These are phyloP conservation scores for Synanthedon andrenaeformis DNA, from an alignment of 2,888 invertebrate genomes.

Conservation along the genomic window DNA sequence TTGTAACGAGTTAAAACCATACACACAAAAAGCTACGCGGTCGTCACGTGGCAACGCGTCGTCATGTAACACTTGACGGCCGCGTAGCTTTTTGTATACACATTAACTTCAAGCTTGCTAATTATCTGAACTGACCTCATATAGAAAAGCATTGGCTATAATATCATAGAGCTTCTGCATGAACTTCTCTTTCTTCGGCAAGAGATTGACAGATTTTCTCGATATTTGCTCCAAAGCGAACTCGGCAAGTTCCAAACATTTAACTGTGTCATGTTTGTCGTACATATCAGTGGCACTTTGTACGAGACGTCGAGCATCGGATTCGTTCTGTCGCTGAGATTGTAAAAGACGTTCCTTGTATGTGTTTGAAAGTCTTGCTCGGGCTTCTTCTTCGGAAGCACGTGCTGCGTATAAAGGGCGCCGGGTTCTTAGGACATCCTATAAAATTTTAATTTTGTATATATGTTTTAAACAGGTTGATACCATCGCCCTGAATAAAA, in stretches of 20 bases:
- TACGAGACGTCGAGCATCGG: slow-evolving; percentile 44
- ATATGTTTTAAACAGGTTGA: background rate
- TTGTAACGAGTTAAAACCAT: no score
- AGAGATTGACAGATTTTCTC: slow-evolving; percentile 33
- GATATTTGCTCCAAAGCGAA: slow-evolving; percentile 56
- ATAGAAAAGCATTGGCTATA: slow-evolving; percentile 45
- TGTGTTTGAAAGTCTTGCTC: slow-evolving; percentile 33
- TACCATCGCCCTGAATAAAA: no score
- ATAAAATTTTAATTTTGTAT: slow-evolving; percentile 3
- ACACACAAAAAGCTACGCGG: no score
- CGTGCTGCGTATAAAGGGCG: slow-evolving; percentile 51
- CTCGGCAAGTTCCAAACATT: slow-evolving; percentile 46
- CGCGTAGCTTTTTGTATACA: no score
- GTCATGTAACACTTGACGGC: no score
- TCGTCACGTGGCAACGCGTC: no score
- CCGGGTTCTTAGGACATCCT: slow-evolving; percentile 51
- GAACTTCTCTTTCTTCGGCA: slow-evolving; percentile 51
- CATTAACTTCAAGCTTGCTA: no score
- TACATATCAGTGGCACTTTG: slow-evolving; percentile 24
- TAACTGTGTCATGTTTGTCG: slow-evolving; percentile 35
- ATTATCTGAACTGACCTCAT: slow-evolving; percentile 31
- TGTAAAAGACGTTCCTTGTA: slow-evolving; percentile 38
- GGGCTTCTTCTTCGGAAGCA: slow-evolving; percentile 36
- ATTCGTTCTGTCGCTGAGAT: slow-evolving; percentile 39
- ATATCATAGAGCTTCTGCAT: slow-evolving; percentile 43